These are phyloP conservation scores for Parotocinclus haroldoi DNA, from an alignment of 2,797 vertebrate genomes.

Conservation along the genomic window DNA sequence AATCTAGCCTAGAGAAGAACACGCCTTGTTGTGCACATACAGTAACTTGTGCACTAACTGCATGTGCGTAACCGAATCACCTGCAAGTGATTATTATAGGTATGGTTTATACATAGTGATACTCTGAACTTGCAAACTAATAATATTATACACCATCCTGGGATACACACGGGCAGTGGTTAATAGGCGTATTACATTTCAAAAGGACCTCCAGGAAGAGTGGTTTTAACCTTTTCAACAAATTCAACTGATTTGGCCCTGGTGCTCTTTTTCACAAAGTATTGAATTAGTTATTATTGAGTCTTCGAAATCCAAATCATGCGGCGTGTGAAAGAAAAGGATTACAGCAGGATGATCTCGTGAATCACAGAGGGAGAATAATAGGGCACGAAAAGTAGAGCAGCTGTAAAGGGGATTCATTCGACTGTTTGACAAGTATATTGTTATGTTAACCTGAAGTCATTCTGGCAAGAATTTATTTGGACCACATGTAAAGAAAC, in stretches of 20 bases:
- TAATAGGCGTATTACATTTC: neutral
- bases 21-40: neutral
- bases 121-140: slow-evolving; percentile 1
- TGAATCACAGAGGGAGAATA: neutral
- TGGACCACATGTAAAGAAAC: too few species aligned
- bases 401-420: too few species aligned
- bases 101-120: neutral
- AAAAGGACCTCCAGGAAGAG: neutral
- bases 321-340: neutral
- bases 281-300: slow-evolving; percentile 9
- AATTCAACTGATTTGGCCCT: slow-evolving; percentile 7
- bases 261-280: slow-evolving; percentile 5
- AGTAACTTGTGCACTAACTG: neutral
- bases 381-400: neutral
- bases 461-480: neutral
- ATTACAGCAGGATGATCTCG: neutral
- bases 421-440: neutral
- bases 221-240: slow-evolving; percentile 6
- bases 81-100: neutral
- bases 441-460: neutral
- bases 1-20: slow-evolving; percentile 5
- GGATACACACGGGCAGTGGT: slow-evolving; percentile 6
- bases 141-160: neutral
- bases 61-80: neutral
- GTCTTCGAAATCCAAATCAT: slow-evolving; percentile 1